Percentiles rank a stretch among this genome's conserved stretches.
These are phyloP conservation scores for Drosophila recens DNA, from an alignment of 2,888 invertebrate genomes.

Conservation along the genomic window DNA sequence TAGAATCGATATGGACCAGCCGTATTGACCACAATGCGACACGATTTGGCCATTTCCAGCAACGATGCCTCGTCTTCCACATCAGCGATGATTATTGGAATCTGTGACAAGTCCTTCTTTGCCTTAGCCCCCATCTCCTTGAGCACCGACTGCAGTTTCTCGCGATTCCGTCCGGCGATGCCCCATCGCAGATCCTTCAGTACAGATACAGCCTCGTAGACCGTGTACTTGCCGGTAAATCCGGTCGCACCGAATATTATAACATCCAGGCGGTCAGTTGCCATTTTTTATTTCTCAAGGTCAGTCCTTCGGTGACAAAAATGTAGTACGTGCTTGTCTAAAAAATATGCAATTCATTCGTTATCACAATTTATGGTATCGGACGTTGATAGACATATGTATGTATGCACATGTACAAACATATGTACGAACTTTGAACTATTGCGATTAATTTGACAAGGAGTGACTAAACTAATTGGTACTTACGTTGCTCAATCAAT, in stretches of 20 bases:
- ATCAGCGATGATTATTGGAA: conserved; percentile 92
- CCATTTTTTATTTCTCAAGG: conserved; percentile 67
- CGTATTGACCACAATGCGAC: conserved; percentile 94
- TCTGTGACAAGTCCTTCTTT: conserved; percentile 86
- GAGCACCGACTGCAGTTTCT: conserved; percentile 86
- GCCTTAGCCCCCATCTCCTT: conserved; percentile 86
- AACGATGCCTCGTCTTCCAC: conserved; percentile 90
- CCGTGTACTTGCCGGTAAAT: conserved; percentile 94
- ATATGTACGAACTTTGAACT: conserved; percentile 43
- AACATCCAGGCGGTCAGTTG: conserved; percentile 88
- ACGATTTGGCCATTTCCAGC: conserved; percentile 91
- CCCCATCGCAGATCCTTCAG: conserved; percentile 91
- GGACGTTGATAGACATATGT: conserved; percentile 23
- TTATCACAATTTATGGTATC: conserved; percentile 42
- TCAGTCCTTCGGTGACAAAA: conserved; percentile 27
- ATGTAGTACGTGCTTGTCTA: conserved; percentile 14
- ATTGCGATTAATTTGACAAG: conserved; percentile 5
- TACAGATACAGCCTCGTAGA: conserved; percentile 88
- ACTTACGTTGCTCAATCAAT: conserved; percentile 11
- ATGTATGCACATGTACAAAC: background rate
- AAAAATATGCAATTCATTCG: conserved; percentile 19
- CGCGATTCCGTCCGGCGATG: conserved; percentile 91
- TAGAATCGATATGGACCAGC: conserved; percentile 95
- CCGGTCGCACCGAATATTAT: conserved; percentile 98
- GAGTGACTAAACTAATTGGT: conserved; percentile 3